Evolutionary conservation across 2,113 vertebrate species (phyloP).

Genomic region (Meles meles): DNA sequence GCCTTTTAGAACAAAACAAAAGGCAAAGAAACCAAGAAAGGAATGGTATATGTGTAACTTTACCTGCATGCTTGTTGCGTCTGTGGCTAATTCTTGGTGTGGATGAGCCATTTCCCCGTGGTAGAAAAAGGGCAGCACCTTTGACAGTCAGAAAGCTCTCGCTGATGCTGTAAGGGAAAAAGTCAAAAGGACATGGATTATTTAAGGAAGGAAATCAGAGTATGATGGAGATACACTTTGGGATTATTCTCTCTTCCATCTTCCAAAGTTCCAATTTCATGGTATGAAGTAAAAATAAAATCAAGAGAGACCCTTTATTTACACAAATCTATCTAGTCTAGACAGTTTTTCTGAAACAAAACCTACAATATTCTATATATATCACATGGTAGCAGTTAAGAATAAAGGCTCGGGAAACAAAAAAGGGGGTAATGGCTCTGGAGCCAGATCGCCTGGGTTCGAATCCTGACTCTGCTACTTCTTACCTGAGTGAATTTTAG

Average conservation of each 20-base stretch:
- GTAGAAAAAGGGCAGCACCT: constrained; percentile 96
- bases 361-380: not conserved
- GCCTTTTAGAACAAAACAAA: constrained; percentile 9
- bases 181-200: constrained; percentile 40
- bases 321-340: not conserved
- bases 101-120: constrained; percentile 92
- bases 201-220: not conserved
- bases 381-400: not conserved
- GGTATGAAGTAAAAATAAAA: constrained; percentile 29
- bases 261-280: not conserved
- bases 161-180: constrained; percentile 89
- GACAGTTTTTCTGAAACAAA: constrained; percentile 40
- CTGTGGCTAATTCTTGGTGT: constrained; percentile 90
- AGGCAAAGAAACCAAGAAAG: not conserved
- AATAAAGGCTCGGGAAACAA: constrained; percentile 5
- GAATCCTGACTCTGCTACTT: constrained; percentile 9
- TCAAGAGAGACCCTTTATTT: not conserved
- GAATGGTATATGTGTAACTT: not conserved
- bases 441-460: not conserved
- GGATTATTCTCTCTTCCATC: not conserved
- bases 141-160: constrained; percentile 98
- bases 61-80: constrained; percentile 96
- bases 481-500: not conserved
- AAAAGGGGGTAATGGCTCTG: not conserved
- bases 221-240: not conserved